A percentile compares a stretch with the other conserved stretches of the same genome.
These are phyloP conservation scores for Zaprionus capensis DNA, from an alignment of 1,140 invertebrate genomes.

Conservation along the genomic window DNA sequence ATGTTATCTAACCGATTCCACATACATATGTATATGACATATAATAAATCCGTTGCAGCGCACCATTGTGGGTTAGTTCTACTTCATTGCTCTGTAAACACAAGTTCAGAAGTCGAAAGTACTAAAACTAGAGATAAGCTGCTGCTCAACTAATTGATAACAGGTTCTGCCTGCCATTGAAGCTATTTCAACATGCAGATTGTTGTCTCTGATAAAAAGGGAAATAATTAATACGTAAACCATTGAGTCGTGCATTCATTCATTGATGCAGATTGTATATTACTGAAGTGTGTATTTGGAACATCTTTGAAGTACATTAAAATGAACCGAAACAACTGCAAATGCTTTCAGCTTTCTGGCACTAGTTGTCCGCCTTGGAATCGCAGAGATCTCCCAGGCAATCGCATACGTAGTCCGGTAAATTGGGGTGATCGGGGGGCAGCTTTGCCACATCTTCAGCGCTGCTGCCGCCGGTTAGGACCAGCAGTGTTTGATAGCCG, in stretches of 20 bases:
- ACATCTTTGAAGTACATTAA: neutral
- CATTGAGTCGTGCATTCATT: neutral
- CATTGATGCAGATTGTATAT: neutral
- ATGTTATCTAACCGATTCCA: neutral
- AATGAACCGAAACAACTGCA: neutral
- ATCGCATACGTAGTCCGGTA: conserved; percentile 84
- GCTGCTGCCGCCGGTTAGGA: conserved; percentile 84
- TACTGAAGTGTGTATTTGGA: neutral
- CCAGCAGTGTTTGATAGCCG: conserved; percentile 86
- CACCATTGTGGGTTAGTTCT: neutral
- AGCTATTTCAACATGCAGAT: neutral
- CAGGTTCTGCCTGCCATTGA: neutral
- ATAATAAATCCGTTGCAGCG: neutral
- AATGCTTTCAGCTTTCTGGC: neutral
- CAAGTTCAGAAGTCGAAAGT: neutral
- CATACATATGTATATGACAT: neutral
- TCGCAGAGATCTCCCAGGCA: conserved; percentile 63
- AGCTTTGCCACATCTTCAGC: conserved; percentile 62
- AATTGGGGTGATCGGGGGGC: conserved; percentile 36
- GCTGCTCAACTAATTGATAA: neutral
- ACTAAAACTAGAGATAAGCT: neutral
- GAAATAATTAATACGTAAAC: neutral
- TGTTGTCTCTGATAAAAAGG: neutral
- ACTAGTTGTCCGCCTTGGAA: neutral
- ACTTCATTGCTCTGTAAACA: neutral